Base-by-base conservation (phyloP, 2,797 vertebrate genomes). In the Prionace glauca region DNA sequence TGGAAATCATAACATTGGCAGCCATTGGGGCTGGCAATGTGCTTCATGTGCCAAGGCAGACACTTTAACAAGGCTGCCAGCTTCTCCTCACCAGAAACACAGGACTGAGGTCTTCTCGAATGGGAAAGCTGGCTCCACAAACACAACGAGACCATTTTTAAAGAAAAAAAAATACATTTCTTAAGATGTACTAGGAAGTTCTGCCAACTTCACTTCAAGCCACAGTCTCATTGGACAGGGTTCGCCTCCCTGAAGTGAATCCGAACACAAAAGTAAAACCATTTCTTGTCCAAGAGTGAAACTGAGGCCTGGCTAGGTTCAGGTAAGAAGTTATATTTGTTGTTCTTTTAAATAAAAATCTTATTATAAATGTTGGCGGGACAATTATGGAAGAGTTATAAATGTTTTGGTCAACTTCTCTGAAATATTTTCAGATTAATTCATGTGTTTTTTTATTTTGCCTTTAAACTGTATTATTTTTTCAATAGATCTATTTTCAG, bases 1-100 rank as follows among this genome's bases (percentile, higher is more conserved):
- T 72, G 92, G 92, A 94, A 94, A 94, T 94, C 67, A 94, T 94
- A 94, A 94, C 7, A 94, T 94, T 41, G 87, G 12, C 29, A 11
- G 4, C n/a, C 56, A 90, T 65, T 65, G 29, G 56, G 18, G 12
- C 87, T 90, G 87, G 87, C 60, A 65, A n/a, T 32, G 3, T 32
- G 3, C 62, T 8, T 16, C 2, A 65, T 18, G 0, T 18, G 36
- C 36, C 16, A 20, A 14, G 36, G 22, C 60, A 26, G 56, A 62
- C 29, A 90, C 8, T 81, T 81, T n/a, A 90, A 29, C 87, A 90
- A 60, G 11, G 18, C 24, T 8, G 16, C 3, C 50, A 10, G 9
- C 74, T 26, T 32, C 29, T 29, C 26, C 8, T 11, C 74, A 11
- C 2, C 74, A 9, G 11, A 62, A 32, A 90, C 5, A 62, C 24